Percentiles rank a stretch among this genome's conserved stretches.
Evolutionary conservation across 2,888 invertebrate species (phyloP).

Genomic region (Athalia circularis): DNA sequence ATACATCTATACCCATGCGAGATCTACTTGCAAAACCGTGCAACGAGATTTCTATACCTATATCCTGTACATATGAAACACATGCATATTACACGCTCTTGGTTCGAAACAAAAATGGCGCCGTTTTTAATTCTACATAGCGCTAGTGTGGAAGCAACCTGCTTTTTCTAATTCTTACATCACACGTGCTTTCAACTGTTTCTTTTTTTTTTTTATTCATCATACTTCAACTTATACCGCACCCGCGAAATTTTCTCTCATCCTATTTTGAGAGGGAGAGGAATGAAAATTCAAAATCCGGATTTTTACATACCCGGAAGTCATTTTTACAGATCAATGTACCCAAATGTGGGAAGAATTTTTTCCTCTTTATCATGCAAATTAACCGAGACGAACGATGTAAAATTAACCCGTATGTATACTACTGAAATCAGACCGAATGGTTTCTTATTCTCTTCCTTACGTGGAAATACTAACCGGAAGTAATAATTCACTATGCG

Average conservation of each 20-base stretch:
- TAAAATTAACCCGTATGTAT: too few relatives aligned
- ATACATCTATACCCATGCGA: neutral
- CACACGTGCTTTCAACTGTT: too few relatives aligned
- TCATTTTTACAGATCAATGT: too few relatives aligned
- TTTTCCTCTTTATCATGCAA: too few relatives aligned
- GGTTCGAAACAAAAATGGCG: neutral
- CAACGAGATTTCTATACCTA: neutral
- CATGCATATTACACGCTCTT: neutral
- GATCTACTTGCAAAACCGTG: neutral
- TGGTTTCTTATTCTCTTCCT: too few relatives aligned
- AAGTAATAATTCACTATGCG: constrained; percentile 20
- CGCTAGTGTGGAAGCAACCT: neutral
- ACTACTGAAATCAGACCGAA: too few relatives aligned
- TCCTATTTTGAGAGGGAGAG: neutral
- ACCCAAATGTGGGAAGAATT: too few relatives aligned
- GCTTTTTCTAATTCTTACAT: neutral
- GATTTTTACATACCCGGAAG: too few relatives aligned
- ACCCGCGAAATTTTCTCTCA: neutral
- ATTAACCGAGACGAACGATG: too few relatives aligned
- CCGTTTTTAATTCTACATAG: neutral
- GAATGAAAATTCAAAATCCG: neutral
- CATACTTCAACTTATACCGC: too few relatives aligned
- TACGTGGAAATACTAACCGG: constrained; percentile 1
- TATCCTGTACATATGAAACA: neutral
- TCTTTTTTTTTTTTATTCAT: too few relatives aligned